Percentiles rank a stretch among this genome's conserved stretches.
Evolutionary conservation across 2,797 vertebrate species (phyloP).

Genomic region (Bucorvus abyssinicus): DNA sequence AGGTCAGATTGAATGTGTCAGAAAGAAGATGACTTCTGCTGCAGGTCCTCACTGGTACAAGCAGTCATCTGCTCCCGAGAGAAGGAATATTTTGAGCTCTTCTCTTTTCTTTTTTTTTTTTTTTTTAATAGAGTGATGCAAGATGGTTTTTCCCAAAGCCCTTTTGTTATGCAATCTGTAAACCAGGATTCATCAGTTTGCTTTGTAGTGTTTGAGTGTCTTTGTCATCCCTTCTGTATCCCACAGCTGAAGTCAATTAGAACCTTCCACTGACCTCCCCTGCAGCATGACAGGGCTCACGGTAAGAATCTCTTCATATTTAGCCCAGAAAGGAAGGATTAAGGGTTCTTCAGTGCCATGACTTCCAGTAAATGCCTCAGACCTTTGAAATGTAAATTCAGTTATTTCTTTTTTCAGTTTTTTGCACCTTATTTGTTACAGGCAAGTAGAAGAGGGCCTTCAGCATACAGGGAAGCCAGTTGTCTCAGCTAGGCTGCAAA

Average conservation of each 20-base stretch:
- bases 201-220: not conserved
- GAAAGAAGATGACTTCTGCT: not conserved
- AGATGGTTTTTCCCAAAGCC: slow-evolving; percentile 25
- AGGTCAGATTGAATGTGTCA: not conserved
- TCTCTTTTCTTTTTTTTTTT: not conserved
- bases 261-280: not conserved
- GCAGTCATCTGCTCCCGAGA: not conserved
- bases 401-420: not conserved
- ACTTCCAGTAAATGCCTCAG: not conserved
- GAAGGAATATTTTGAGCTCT: not conserved
- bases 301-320: not conserved
- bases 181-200: slow-evolving; percentile 8
- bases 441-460: not conserved
- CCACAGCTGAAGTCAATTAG: slow-evolving; percentile 33
- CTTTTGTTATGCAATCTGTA: slow-evolving; percentile 26
- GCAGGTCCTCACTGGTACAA: not conserved
- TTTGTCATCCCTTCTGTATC: not conserved
- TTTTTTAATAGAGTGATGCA: not conserved
- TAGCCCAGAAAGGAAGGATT: not conserved
- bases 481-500: not conserved
- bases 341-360: not conserved
- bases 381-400: slow-evolving; percentile 4
- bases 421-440: not conserved
- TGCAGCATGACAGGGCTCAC: fast-evolving
- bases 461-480: fast-evolving